Evolutionary conservation across 2,797 vertebrate species (phyloP).

Genomic region (Rhodeus uyekii): DNA sequence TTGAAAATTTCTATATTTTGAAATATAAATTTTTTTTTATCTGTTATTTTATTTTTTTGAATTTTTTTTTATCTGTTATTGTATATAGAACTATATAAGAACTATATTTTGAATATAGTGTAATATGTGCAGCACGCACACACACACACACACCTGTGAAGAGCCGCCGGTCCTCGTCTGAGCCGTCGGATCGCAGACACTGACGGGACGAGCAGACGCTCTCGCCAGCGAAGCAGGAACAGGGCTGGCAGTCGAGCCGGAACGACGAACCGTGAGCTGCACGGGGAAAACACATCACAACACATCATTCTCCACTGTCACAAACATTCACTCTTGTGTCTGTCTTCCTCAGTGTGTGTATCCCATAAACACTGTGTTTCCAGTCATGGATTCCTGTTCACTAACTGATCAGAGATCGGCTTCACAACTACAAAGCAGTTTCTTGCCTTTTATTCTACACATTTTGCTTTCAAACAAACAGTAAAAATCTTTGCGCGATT

Average conservation of each 20-base stretch:
- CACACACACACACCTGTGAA: constrained; percentile 80
- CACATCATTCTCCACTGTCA: background rate
- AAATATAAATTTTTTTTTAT: too few species aligned
- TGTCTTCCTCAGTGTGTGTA: too few species aligned
- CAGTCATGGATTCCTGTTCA: too few species aligned
- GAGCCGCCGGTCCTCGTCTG: constrained; percentile 78
- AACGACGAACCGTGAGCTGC: constrained; percentile 89
- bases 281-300: background rate
- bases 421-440: background rate
- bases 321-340: too few species aligned
- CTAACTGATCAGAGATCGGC: too few species aligned
- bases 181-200: constrained; percentile 79
- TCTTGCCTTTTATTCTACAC: background rate
- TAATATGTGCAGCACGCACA: background rate
- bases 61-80: too few species aligned
- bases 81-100: background rate
- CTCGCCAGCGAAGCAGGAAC: constrained; percentile 90
- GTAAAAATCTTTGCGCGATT: background rate
- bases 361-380: too few species aligned
- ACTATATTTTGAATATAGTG: background rate
- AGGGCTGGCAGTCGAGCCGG: constrained; percentile 86
- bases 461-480: background rate
- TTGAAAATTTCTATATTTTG: too few species aligned
- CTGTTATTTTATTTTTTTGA: too few species aligned
- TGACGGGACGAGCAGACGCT: constrained; percentile 86